These are phyloP conservation scores for Catagonus wagneri DNA, from an alignment of 2,113 vertebrate species.

Conservation along the genomic window DNA sequence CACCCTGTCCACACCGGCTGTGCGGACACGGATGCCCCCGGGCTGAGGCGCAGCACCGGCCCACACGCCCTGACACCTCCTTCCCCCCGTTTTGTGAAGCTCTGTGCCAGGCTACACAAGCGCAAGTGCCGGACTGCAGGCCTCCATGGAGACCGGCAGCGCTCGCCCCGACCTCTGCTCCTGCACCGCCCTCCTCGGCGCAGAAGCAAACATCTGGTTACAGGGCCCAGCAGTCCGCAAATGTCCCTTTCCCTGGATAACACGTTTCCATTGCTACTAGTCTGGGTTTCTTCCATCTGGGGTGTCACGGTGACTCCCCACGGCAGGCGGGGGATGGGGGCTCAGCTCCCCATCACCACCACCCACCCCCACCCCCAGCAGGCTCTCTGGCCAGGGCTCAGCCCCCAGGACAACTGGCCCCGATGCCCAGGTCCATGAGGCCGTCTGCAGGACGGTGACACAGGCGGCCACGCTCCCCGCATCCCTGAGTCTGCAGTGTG, in stretches of 20 bases:
- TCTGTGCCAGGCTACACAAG: not conserved
- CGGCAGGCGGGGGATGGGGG: not conserved
- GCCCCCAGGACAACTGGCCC: not conserved
- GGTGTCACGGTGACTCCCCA: not conserved
- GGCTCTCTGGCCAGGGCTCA: not conserved
- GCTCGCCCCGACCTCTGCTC: not conserved
- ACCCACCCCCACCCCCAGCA: fast-evolving
- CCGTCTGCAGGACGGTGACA: too few species aligned
- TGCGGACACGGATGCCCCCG: not conserved
- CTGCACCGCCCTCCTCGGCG: not conserved
- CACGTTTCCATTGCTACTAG: not conserved
- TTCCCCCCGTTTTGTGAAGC: not conserved
- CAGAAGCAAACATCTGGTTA: not conserved
- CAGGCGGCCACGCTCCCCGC: too few species aligned
- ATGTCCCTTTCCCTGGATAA: not conserved
- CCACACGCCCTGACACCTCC: not conserved
- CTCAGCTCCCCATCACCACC: not conserved
- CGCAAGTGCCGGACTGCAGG: not conserved
- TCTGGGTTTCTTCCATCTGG: not conserved
- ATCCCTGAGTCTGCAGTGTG: not conserved
- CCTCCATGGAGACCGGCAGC: too few species aligned
- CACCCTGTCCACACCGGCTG: not conserved
- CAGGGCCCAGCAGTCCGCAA: too few species aligned
- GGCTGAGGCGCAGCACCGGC: not conserved
- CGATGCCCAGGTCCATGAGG: not conserved